Conservation (phyloP, 2,888 invertebrate species). For the Hemithea aestivaria region DNA sequence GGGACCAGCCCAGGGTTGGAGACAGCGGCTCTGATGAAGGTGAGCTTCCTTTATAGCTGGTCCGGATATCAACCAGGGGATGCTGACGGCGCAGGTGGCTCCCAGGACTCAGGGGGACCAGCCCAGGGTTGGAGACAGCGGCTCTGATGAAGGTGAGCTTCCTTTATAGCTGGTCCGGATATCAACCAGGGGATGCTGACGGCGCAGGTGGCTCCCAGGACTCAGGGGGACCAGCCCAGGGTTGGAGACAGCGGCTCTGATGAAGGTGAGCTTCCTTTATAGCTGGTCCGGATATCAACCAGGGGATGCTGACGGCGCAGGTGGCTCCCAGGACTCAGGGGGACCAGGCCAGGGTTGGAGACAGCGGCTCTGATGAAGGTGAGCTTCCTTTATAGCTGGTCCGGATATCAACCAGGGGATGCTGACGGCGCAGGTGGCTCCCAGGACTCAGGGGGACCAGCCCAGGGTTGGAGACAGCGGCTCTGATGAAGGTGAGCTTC, state of each 20-base stretch:
- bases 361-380: no score
- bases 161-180: conserved; percentile 22
- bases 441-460: no score
- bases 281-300: conserved; percentile 24
- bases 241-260: no score
- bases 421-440: conserved; percentile 33
- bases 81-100: conserved; percentile 33
- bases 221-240: no score
- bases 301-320: conserved; percentile 28
- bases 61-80: conserved; percentile 23
- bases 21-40: no score
- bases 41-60: conserved; percentile 29
- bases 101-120: no score
- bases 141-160: not conserved
- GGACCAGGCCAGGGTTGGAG: no score
- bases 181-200: conserved; percentile 25
- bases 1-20: conserved; percentile 7
- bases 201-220: conserved; percentile 35
- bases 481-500: not conserved
- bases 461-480: no score
- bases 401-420: conserved; percentile 21
- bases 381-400: conserved; percentile 19
- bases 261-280: conserved; percentile 9
- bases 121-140: no score
- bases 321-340: no score